phyloP scores from a whole-genome alignment of 2,888 invertebrate genomes.

The Syrphus vitripennis region DNA sequence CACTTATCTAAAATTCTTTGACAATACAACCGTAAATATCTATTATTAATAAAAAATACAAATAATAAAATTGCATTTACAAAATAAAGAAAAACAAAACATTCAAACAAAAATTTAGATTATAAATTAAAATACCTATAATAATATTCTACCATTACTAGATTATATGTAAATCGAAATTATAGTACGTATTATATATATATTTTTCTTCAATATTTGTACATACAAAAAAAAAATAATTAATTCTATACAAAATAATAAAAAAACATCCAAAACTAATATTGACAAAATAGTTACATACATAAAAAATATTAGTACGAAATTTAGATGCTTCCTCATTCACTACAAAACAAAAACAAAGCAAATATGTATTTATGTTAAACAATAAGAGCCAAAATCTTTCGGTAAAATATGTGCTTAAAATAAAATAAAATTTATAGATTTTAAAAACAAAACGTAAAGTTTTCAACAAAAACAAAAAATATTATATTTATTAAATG shows the following conservation, averaged over 20 bases:
- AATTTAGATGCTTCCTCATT: conserved; percentile 45
- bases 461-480: not conserved
- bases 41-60: conserved; percentile 38
- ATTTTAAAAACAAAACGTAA: conserved; percentile 5
- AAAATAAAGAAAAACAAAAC: conserved; percentile 27
- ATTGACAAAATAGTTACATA: conserved; percentile 42
- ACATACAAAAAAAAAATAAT: conserved; percentile 54
- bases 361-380: not conserved
- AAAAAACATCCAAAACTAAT: conserved; percentile 19
- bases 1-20: conserved; percentile 71
- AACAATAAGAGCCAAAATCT: conserved; percentile 14
- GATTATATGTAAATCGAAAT: conserved; percentile 52
- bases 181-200: conserved; percentile 47
- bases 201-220: conserved; percentile 70
- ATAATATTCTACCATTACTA: conserved; percentile 41
- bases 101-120: conserved; percentile 1
- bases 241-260: conserved; percentile 9
- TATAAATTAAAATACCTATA: conserved; percentile 6
- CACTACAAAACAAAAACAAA: conserved; percentile 24
- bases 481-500: conserved; percentile 13
- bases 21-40: conserved; percentile 68
- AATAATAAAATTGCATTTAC: conserved; percentile 64
- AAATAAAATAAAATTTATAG: conserved; percentile 11
- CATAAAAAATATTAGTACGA: conserved; percentile 29
- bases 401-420: conserved; percentile 33